These are phyloP conservation scores for Callocephalon fimbriatum DNA, from an alignment of 2,113 vertebrate species.

Conservation along the genomic window DNA sequence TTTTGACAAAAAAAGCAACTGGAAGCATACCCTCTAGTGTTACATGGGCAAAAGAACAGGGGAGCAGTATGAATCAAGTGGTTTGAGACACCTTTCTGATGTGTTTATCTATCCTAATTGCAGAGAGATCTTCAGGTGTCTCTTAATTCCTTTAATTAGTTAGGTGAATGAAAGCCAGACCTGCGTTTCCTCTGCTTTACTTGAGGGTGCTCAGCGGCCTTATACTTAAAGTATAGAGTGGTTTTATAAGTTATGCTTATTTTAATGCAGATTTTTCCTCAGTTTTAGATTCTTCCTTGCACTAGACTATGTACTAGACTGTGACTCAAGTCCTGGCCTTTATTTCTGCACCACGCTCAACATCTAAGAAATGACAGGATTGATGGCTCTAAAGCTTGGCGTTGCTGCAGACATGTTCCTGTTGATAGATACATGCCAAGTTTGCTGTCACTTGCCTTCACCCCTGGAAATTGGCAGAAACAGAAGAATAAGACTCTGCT, in stretches of 20 bases:
- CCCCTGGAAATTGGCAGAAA: conserved; percentile 3
- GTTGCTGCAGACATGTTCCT: background rate
- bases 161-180: background rate
- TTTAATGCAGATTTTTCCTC: background rate
- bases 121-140: background rate
- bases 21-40: background rate
- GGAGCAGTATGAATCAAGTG: background rate
- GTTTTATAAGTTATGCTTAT: background rate
- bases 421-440: background rate
- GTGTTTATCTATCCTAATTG: background rate
- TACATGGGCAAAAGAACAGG: background rate
- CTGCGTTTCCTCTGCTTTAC: background rate
- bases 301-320: background rate
- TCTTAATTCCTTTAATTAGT: background rate
- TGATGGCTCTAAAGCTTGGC: background rate
- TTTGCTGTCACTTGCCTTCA: conserved; percentile 42
- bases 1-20: background rate
- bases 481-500: conserved; percentile 12
- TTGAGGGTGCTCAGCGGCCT: background rate
- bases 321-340: background rate
- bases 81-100: background rate
- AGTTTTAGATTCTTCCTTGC: background rate
- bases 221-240: rapidly evolving
- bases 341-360: background rate
- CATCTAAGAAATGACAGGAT: background rate